Conservation (phyloP, 53 echinoderm and acorn worm species). For the Temnopleurus reevesii region DNA sequence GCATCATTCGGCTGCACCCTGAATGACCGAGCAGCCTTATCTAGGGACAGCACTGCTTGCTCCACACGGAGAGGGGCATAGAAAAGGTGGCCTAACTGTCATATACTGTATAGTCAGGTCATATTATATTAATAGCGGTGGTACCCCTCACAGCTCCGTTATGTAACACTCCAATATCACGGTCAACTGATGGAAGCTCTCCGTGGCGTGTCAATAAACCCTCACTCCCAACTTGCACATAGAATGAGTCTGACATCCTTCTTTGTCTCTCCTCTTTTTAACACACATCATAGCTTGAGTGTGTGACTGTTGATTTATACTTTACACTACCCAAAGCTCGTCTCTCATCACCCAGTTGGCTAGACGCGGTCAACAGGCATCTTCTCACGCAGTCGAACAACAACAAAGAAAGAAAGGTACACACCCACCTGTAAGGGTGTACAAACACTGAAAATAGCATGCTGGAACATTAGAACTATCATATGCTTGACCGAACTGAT, state of each 20-base stretch:
- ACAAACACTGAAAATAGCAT: slow-evolving; percentile 44
- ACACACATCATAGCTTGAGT: too few species aligned
- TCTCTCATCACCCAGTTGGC: slow-evolving; percentile 63
- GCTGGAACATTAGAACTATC: slow-evolving; percentile 68
- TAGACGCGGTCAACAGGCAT: slow-evolving; percentile 71
- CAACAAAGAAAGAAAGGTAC: slow-evolving; percentile 13
- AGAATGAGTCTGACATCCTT: too few species aligned
- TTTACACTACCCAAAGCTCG: too few species aligned
- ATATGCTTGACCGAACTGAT: slow-evolving; percentile 30
- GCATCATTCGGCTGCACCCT: slow-evolving; percentile 56
- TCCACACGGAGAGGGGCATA: slow-evolving; percentile 52
- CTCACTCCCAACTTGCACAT: too few species aligned
- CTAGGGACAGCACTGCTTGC: slow-evolving; percentile 74
- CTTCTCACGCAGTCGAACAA: slow-evolving; percentile 59
- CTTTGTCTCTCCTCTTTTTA: too few species aligned
- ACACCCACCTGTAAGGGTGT: slow-evolving; percentile 17
- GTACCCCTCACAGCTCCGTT: too few species aligned
- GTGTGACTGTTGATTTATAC: too few species aligned
- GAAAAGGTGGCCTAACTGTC: slow-evolving; percentile 71
- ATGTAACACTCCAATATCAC: too few species aligned
- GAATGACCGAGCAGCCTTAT: slow-evolving; percentile 61
- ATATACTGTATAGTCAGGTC: too few species aligned
- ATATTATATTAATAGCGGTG: too few species aligned
- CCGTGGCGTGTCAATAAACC: too few species aligned
- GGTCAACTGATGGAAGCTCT: too few species aligned